Percentiles rank a stretch among this genome's conserved stretches.
Conservation (phyloP, 2,797 vertebrate genomes). For the Neosalanx taihuensis region DNA sequence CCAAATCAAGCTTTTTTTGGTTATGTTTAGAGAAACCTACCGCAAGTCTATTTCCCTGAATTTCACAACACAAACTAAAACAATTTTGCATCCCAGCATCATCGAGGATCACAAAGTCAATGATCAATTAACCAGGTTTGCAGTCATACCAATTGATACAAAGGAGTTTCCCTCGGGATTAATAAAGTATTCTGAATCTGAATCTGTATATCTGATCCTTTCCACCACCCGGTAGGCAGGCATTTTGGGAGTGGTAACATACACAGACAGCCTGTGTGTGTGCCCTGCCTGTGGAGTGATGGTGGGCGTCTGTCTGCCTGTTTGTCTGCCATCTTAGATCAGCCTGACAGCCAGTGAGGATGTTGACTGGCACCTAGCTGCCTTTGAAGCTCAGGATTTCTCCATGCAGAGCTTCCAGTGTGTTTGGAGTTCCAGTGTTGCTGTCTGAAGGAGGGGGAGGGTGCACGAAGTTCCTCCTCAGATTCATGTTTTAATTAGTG, state of each 20-base stretch:
- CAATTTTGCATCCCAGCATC: too few species aligned
- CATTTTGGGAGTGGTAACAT: slow-evolving; percentile 15
- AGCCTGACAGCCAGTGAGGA: slow-evolving; percentile 56
- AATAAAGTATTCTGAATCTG: too few species aligned
- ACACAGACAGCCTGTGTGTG: slow-evolving; percentile 38
- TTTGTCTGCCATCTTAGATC: slow-evolving; percentile 59
- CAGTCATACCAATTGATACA: too few species aligned
- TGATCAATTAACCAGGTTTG: too few species aligned
- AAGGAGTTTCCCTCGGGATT: too few species aligned
- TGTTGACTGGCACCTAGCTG: slow-evolving; percentile 57
- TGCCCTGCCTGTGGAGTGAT: slow-evolving; percentile 28
- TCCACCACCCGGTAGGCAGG: slow-evolving; percentile 1
- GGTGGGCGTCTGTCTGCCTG: slow-evolving; percentile 44
- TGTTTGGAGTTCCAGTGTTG: neutral
- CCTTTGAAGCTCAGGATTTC: slow-evolving; percentile 47
- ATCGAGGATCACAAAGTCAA: too few species aligned
- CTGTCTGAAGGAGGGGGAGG: slow-evolving; percentile 42
- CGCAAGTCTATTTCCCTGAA: too few species aligned
- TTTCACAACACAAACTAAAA: too few species aligned
- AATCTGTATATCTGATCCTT: neutral
- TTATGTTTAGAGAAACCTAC: too few species aligned
- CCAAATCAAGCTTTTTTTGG: too few species aligned
- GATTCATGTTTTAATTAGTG: too few species aligned
- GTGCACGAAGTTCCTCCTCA: too few species aligned
- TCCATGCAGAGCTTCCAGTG: slow-evolving; percentile 12